Evolutionary conservation across 2,797 vertebrate species (phyloP).

Genomic region (Onychomys arenicola): DNA sequence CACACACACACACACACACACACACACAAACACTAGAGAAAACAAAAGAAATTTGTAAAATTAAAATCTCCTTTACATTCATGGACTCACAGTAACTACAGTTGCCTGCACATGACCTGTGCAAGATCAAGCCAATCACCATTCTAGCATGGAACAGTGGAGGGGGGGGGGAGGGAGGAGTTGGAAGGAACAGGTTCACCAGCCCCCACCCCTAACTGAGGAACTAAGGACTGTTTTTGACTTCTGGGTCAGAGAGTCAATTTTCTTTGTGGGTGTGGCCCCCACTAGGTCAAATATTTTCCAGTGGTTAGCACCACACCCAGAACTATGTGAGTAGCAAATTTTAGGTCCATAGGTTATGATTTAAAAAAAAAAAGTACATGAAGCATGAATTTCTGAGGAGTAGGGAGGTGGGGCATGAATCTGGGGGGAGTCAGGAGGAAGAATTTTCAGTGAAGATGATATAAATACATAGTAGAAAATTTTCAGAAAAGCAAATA

Average conservation of each 20-base stretch:
- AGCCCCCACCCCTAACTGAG: background rate
- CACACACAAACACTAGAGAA: background rate
- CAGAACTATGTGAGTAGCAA: background rate
- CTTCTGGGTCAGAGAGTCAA: background rate
- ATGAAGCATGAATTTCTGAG: background rate
- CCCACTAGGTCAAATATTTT: background rate
- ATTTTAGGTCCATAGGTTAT: background rate
- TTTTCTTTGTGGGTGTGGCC: background rate
- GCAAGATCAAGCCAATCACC: background rate
- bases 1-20: background rate
- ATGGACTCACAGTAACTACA: background rate
- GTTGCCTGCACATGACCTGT: background rate
- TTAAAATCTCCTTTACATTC: background rate
- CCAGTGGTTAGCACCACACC: background rate
- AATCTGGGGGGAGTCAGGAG: background rate
- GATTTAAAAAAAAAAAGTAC: background rate
- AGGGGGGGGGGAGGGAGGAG: background rate
- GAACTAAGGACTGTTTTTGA: background rate
- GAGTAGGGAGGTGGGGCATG: background rate
- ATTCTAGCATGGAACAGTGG: rapidly evolving
- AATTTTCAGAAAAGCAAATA: background rate
- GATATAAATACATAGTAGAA: background rate
- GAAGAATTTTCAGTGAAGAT: background rate
- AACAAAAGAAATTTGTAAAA: conserved; percentile 5
- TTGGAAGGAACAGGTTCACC: too few species aligned